Evolutionary conservation across 1,140 invertebrate genomes (phyloP), one percentile per base, ranked within the genome.

Genomic region (Pinna nobilis): DNA sequence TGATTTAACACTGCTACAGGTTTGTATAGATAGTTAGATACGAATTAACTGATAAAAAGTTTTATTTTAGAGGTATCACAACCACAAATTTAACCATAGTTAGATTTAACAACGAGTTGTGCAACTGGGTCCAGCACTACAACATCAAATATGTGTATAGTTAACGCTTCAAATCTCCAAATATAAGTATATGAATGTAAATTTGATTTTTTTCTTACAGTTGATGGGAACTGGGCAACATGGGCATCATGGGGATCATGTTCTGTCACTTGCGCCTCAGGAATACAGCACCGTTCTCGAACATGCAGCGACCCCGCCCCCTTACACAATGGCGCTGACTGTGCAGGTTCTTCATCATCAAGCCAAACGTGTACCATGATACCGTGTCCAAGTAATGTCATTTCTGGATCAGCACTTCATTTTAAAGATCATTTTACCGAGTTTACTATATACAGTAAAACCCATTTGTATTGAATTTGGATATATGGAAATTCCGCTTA

Each of bases 191-290:
- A n/a, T n/a, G n/a, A n/a, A n/a, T n/a, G n/a, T n/a, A n/a, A n/a
- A 44, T 44, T 44, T 11, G 9, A 44, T 53, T 20, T 53, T 25
- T 20, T 53, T 13, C 25, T 28, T 13, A 53, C 53, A 86, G 85
- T 77, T 44, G 49, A 80, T 63, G 84, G 84, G 28, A 32, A 71
- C 13, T 87, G 86, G 86, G 74, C 71, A 30, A 44, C 70, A 20
- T 88, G 86, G 86, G 68, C 74, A 9, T 50, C 64, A 11, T 88
- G 84, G 84, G 79, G 79, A 9, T 11, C 30, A 0, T 88, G 86
- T 67, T 74, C 68, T 28, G 23, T 68, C 7, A 75, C 75, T 7
- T 88, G 86, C 77, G 83, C 78, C 1, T 59, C 74, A 15, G 84
- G 84, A 32, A 61, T 32, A 18, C 64, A 55, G 13, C 65, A 61